These are phyloP conservation scores for Branchinecta lindahli DNA, from an alignment of 1,140 invertebrate genomes.

Conservation along the genomic window DNA sequence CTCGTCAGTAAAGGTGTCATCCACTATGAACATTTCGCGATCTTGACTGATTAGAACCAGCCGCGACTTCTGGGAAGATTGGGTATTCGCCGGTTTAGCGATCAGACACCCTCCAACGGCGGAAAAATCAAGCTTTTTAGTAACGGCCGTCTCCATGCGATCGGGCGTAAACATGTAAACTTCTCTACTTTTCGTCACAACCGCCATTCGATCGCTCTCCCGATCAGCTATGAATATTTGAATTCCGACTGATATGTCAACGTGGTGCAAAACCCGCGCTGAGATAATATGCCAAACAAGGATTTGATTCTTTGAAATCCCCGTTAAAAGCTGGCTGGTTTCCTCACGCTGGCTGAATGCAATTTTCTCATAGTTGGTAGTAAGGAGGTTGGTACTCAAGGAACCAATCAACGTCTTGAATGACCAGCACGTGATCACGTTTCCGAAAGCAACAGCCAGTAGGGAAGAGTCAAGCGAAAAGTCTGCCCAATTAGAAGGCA, in stretches of 20 bases:
- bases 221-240: not conserved
- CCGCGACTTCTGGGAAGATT: not conserved
- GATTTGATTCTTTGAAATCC: not conserved
- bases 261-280: not conserved
- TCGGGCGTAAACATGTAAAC: not conserved
- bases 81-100: not conserved
- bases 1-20: not conserved
- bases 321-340: not conserved
- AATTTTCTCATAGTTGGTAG: not conserved
- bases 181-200: not conserved
- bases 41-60: not conserved
- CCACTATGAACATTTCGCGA: not conserved
- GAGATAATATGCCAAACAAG: not conserved
- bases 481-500: conserved; percentile 38
- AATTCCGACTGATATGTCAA: not conserved
- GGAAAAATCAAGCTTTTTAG: not conserved
- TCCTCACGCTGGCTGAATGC: not conserved
- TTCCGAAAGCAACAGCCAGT: conserved; percentile 49
- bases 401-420: not conserved
- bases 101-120: not conserved
- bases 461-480: conserved; percentile 63
- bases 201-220: not conserved
- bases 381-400: not conserved
- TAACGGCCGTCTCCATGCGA: not conserved
- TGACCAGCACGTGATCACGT: conserved; percentile 50